A percentile compares a stretch with the other conserved stretches of the same genome.
Conservation (phyloP, 2,797 vertebrate genomes). For the Cygnus olor region DNA sequence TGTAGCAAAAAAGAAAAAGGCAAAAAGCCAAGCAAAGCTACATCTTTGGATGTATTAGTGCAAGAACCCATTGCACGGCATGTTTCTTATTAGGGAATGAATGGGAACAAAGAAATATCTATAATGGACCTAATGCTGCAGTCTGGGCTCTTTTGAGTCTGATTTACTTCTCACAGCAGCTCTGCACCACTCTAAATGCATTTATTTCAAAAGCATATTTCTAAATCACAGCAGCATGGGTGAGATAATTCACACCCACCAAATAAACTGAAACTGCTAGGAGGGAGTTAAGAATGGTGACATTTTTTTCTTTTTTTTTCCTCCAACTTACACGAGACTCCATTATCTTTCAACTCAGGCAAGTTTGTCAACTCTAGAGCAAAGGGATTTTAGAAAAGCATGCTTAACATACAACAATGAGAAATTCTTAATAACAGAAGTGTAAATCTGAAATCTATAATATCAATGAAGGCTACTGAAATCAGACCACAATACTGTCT, state of each 20-base stretch:
- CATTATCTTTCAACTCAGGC: not conserved
- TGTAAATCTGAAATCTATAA: not conserved
- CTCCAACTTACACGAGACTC: not conserved
- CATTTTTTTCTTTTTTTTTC: not conserved
- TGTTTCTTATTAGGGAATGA: not conserved
- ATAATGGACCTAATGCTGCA: not conserved
- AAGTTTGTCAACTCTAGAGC: not conserved
- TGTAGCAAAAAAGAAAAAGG: not conserved
- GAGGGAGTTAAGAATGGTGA: not conserved
- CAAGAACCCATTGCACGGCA: not conserved
- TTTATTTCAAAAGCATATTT: constrained; percentile 3
- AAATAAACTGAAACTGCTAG: constrained; percentile 23
- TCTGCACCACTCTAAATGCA: not conserved
- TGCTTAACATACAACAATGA: not conserved
- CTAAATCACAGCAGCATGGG: constrained; percentile 23
- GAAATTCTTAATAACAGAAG: not conserved
- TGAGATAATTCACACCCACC: constrained; percentile 32
- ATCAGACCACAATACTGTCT: not conserved
- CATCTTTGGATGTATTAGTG: not conserved
- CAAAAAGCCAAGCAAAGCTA: not conserved
- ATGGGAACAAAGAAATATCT: constrained; percentile 16
- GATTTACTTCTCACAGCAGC: not conserved
- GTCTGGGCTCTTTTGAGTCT: not conserved
- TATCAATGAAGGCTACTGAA: not conserved
- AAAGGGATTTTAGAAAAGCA: not conserved